Percentiles rank a stretch among this genome's conserved stretches.
phyloP scores from a whole-genome alignment of 2,113 vertebrate genomes.

The Plotosus lineatus region DNA sequence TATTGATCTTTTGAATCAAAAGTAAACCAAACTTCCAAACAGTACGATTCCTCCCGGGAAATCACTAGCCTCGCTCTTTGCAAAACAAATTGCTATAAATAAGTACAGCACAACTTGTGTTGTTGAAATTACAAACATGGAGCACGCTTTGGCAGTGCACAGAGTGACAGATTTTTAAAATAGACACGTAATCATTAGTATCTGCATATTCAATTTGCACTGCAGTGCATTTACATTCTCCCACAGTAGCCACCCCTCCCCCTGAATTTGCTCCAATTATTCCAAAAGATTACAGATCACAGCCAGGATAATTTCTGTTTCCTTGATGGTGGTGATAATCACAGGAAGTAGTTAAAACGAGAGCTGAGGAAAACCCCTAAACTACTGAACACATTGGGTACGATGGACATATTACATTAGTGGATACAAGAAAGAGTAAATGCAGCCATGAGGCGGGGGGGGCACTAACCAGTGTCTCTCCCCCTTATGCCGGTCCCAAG shows the following conservation, averaged over 20 bases:
- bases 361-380: constrained; percentile 47
- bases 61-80: constrained; percentile 13
- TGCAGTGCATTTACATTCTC: constrained; percentile 34
- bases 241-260: neutral
- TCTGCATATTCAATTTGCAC: constrained; percentile 36
- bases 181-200: neutral
- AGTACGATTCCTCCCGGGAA: neutral
- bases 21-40: constrained; percentile 39
- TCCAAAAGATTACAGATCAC: constrained; percentile 45
- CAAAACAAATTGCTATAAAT: constrained; percentile 33
- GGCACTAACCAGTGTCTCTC: no score
- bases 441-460: no score
- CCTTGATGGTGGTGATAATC: constrained; percentile 40
- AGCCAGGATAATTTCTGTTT: constrained; percentile 53
- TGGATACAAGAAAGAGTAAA: neutral
- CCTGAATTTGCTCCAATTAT: constrained; percentile 29
- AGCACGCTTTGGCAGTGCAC: neutral
- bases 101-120: neutral
- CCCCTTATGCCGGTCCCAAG: no score
- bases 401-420: constrained; percentile 7
- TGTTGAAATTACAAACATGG: neutral
- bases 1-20: constrained; percentile 9
- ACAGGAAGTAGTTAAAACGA: constrained; percentile 57
- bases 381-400: constrained; percentile 22
- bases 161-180: constrained; percentile 1